Percentiles rank a stretch among this genome's conserved stretches.
These are phyloP conservation scores for Mimumesa dahlbomi DNA, from an alignment of 2,888 invertebrate genomes.

Conservation along the genomic window DNA sequence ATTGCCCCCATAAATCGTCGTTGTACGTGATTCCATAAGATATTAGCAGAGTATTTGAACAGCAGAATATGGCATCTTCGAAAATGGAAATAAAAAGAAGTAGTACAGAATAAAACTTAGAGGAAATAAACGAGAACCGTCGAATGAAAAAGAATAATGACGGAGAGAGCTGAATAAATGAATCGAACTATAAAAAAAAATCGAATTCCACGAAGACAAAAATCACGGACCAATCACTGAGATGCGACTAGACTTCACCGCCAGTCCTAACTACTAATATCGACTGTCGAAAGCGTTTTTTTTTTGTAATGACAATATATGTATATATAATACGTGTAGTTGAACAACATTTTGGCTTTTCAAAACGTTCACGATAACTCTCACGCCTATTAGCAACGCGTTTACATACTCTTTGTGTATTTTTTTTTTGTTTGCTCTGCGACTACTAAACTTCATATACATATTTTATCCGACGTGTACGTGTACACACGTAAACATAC, in stretches of 20 bases:
- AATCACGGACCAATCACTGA: conserved; percentile 50
- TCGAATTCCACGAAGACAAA: conserved; percentile 8
- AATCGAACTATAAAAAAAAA: background rate
- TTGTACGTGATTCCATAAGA: conserved; percentile 18
- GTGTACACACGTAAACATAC: background rate
- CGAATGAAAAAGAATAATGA: background rate
- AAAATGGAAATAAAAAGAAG: background rate
- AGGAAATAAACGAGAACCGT: too few relatives aligned
- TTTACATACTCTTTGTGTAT: conserved; percentile 58
- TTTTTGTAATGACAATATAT: conserved; percentile 41
- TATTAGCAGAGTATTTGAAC: background rate
- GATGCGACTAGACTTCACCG: conserved; percentile 59
- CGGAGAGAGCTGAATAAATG: too few relatives aligned
- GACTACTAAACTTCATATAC: conserved; percentile 52
- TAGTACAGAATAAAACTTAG: background rate
- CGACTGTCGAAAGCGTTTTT: conserved; percentile 54
- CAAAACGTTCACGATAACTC: conserved; percentile 72
- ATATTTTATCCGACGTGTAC: conserved; percentile 7
- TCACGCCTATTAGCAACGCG: conserved; percentile 65
- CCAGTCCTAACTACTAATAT: conserved; percentile 40
- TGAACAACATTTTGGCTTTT: conserved; percentile 80
- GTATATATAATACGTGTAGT: conserved; percentile 65
- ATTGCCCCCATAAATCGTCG: conserved; percentile 13
- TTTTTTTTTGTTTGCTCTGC: too few relatives aligned
- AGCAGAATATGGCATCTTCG: too few relatives aligned